Percentiles rank a stretch among this genome's conserved stretches.
Conservation (phyloP, 2,888 invertebrate species). For the Drosophila maculinotata region DNA sequence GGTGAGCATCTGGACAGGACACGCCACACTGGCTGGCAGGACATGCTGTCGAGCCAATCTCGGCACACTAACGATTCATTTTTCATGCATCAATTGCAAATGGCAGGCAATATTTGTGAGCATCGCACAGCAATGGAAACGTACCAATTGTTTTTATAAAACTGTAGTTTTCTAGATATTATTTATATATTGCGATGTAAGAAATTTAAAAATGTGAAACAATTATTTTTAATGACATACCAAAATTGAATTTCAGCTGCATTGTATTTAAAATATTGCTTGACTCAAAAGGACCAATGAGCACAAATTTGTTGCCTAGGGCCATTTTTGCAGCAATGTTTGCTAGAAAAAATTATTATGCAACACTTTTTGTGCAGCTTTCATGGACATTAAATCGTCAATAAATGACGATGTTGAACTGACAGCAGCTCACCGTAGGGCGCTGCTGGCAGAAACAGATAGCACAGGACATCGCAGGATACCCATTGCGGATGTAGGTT, state of each 20-base stretch:
- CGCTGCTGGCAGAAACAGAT: slow-evolving; percentile 8
- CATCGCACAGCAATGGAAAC: slow-evolving; percentile 6
- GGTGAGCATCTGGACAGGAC: slow-evolving; percentile 38
- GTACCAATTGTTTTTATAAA: too few species aligned
- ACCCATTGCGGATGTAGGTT: slow-evolving; percentile 42
- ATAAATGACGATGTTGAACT: slow-evolving; percentile 43
- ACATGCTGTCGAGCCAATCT: slow-evolving; percentile 16
- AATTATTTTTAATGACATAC: too few species aligned
- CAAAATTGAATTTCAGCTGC: background rate
- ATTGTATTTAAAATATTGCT: background rate
- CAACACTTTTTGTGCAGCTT: slow-evolving; percentile 8
- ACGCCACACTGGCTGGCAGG: slow-evolving; percentile 3
- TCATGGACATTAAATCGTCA: slow-evolving; percentile 41
- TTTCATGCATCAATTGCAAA: slow-evolving; percentile 56
- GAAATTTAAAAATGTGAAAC: background rate
- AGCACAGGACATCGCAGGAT: slow-evolving; percentile 14
- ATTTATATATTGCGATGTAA: background rate
- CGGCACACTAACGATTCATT: slow-evolving; percentile 35
- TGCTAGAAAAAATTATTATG: slow-evolving; percentile 7
- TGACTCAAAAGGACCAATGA: too few species aligned
- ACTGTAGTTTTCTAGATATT: too few species aligned
- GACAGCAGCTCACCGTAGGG: slow-evolving; percentile 12
- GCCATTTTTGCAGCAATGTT: background rate
- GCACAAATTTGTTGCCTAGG: background rate
- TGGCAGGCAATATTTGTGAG: slow-evolving; percentile 44